Evolutionary conservation across 2,797 vertebrate species (phyloP), one percentile per base, ranked within the genome.

Genomic region (Spea hammondii): DNA sequence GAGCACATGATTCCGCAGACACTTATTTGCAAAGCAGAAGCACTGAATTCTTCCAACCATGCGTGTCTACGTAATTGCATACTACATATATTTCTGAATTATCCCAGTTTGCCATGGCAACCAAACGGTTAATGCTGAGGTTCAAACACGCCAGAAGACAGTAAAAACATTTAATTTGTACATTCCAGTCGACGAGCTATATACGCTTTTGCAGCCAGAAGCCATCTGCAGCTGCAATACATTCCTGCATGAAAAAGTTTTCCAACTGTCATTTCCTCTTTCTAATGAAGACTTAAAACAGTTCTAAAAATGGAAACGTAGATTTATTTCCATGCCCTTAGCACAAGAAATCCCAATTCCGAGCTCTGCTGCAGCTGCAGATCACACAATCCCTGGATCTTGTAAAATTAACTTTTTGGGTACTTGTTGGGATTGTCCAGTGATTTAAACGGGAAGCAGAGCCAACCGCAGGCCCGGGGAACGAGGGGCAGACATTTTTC

Each of bases 221-320:
- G 77, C 66, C 79, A 72, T 72, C 67, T 69, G 74, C 79, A 81
- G 79, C 79, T 80, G 79, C 74, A 67, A 5, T 44, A 49, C 79
- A 77, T 77, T 77, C 79, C 79, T 62, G 54, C 62, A 68, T 44
- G 67, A 45, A 67, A 53, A 72, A 67, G 46, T 46, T 77, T 77
- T 69, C 75, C 75, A 82, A 64, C 79, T 64, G 74, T 82, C 79
- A 77, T 82, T 82, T 82, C 79, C 79, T 77, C 65, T 77, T 48
- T 64, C 55, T 77, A 73, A 82, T 73, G 55, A 77, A 82, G 75
- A 57, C 79, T 68, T 73, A 54, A 70, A 50, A 49, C 74, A 17
- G 70, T 48, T 73, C 79, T 82, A 82, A 82, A 82, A 82, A 82
- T 82, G 75, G 79, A 82, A 73, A 82, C 70, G 6, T 44, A 57